phyloP scores from a whole-genome alignment of 1,140 invertebrate genomes.

The Drosophila bipectinata region DNA sequence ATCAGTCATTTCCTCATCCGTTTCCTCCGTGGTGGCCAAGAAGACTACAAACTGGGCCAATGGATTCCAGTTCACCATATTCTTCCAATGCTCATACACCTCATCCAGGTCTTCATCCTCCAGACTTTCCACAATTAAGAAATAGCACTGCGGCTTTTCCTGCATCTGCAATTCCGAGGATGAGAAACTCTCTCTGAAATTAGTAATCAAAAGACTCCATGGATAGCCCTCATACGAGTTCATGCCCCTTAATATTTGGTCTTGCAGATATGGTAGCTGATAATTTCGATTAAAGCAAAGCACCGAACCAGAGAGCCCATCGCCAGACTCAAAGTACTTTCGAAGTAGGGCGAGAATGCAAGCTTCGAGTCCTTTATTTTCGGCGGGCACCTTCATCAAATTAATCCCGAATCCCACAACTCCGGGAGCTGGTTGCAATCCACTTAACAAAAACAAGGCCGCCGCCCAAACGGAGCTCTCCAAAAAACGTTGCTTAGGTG shows the following conservation, averaged over 20 bases:
- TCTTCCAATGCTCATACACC: constrained; percentile 60
- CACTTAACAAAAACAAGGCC: constrained; percentile 34
- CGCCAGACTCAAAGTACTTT: constrained; percentile 72
- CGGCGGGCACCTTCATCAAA: constrained; percentile 57
- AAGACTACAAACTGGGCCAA: constrained; percentile 77
- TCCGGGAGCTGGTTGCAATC: background rate
- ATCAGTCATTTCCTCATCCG: constrained; percentile 78
- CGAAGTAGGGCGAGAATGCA: constrained; percentile 66
- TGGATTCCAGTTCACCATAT: constrained; percentile 76
- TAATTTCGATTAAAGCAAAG: constrained; percentile 61
- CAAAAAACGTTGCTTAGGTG: constrained; percentile 25
- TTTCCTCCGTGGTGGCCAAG: constrained; percentile 68
- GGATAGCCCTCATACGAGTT: constrained; percentile 31
- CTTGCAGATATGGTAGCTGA: constrained; percentile 35
- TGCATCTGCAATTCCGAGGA: constrained; percentile 23
- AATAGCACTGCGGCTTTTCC: constrained; percentile 78
- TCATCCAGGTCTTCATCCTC: constrained; percentile 76
- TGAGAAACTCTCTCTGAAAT: background rate
- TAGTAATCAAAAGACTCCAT: constrained; percentile 61
- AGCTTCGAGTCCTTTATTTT: constrained; percentile 44
- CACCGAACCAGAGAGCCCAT: constrained; percentile 63
- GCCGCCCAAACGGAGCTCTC: constrained; percentile 8
- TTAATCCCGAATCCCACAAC: constrained; percentile 64
- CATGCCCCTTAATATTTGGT: constrained; percentile 50
- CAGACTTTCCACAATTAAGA: constrained; percentile 63